Evolutionary conservation across 2,888 invertebrate genomes (phyloP), one percentile per base, ranked within the genome.

Genomic region (Minunthozetes semirufus): DNA sequence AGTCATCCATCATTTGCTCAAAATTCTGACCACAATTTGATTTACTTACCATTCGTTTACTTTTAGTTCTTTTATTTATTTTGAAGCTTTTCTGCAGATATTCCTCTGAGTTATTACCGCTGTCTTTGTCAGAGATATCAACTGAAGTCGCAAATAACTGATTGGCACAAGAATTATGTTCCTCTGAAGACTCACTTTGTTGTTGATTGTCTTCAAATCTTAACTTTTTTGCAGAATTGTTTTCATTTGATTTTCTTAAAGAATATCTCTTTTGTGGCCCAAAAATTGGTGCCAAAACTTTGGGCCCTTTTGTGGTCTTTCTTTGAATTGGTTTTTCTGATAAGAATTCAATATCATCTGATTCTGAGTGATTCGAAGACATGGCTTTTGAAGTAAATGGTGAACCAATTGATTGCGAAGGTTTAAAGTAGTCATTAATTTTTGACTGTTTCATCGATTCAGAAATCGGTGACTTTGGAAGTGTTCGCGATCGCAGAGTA

Each of bases 371-470:
- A n/a, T n/a, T 48, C 17, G 48, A 15, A 11, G 48, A 48, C 48
- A 42, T 42, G 6, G 42, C 8, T 42, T 48, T 13, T 17, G 13
- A 48, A 13, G 48, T 9, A 42, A 11, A n/a, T 11, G 38, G 66
- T 11, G 66, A 38, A 17, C 9, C 25, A 53, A 27, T 61, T 11
- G n/a, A n/a, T n/a, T n/a, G n/a, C n/a, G n/a, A n/a, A 2, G 68
- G 68, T 68, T 68, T 68, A 68, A 68, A 68, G 46, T 46, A 46
- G 9, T 68, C 68, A 22, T 46, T 68, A 5, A 68, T 68, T 15
- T 29, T 68, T 13, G 17, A n/a, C 22, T 68, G 68, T 68, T 22
- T 68, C 68, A 68, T 68, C 17, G 68, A 68, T 19, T 68, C 42
- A 46, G 42, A 42, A 13, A 68, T 68, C 8, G 68, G 68, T 1